Conservation (phyloP, 2,888 invertebrate species). For the Sepioteuthis lessoniana region DNA sequence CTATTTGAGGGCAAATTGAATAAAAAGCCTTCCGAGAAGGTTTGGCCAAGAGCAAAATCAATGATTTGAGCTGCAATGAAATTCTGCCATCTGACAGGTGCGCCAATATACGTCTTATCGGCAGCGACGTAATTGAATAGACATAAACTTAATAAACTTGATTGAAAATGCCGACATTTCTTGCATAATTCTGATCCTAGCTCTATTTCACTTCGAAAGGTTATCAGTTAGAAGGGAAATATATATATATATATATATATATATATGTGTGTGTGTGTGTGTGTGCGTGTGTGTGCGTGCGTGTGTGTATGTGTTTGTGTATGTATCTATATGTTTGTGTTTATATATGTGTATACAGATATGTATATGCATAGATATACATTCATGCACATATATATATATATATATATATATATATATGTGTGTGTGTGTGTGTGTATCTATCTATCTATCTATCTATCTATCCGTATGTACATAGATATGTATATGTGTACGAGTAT, state of each 20-base stretch:
- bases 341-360: too few species aligned
- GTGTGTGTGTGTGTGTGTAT: too few species aligned
- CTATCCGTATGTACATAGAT: background rate
- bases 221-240: background rate
- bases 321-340: background rate
- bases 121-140: background rate
- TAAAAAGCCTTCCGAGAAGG: background rate
- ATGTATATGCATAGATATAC: too few species aligned
- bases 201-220: background rate
- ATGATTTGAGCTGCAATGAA: background rate
- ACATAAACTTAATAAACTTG: slow-evolving; percentile 4
- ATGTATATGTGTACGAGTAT: background rate
- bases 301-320: background rate
- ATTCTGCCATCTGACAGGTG: background rate
- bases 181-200: background rate
- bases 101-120: background rate
- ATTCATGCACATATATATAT: too few species aligned
- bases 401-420: too few species aligned
- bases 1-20: background rate
- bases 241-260: background rate
- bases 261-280: background rate
- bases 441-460: background rate
- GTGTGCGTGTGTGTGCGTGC: background rate
- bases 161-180: background rate
- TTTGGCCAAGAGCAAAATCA: background rate